phyloP scores from a whole-genome alignment of 2,113 vertebrate genomes.

The Turdus rufiventris region DNA sequence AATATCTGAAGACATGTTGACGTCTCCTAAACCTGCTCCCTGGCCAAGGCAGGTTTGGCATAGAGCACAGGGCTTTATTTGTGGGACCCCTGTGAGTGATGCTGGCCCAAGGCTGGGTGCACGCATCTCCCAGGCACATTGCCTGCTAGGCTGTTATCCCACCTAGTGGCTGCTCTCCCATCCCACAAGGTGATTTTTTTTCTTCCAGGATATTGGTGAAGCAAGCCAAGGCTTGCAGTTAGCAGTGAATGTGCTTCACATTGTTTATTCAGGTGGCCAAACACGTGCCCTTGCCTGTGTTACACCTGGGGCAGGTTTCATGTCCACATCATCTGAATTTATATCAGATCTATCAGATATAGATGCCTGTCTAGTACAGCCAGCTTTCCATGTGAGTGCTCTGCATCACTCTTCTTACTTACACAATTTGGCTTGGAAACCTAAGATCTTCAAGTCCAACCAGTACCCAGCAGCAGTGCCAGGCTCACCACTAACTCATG shows the following conservation, averaged over 20 bases:
- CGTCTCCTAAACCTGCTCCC: background rate
- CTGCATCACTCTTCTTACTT: background rate
- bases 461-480: background rate
- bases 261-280: background rate
- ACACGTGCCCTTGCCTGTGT: rapidly evolving
- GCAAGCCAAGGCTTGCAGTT: background rate
- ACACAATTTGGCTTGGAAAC: background rate
- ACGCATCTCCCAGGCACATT: background rate
- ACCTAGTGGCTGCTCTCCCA: constrained; percentile 7
- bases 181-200: background rate
- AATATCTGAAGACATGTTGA: background rate
- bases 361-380: background rate
- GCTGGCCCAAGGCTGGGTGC: background rate
- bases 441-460: rapidly evolving
- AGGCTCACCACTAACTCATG: background rate
- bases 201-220: background rate
- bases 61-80: rapidly evolving
- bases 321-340: background rate
- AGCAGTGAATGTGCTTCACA: background rate
- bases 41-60: background rate
- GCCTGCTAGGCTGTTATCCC: background rate
- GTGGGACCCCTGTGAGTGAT: rapidly evolving
- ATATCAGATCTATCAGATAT: background rate
- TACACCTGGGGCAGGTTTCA: background rate
- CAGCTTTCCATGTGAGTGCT: background rate